These are phyloP conservation scores for Oryzias sinensis DNA, from an alignment of 2,797 vertebrate genomes.

Conservation along the genomic window DNA sequence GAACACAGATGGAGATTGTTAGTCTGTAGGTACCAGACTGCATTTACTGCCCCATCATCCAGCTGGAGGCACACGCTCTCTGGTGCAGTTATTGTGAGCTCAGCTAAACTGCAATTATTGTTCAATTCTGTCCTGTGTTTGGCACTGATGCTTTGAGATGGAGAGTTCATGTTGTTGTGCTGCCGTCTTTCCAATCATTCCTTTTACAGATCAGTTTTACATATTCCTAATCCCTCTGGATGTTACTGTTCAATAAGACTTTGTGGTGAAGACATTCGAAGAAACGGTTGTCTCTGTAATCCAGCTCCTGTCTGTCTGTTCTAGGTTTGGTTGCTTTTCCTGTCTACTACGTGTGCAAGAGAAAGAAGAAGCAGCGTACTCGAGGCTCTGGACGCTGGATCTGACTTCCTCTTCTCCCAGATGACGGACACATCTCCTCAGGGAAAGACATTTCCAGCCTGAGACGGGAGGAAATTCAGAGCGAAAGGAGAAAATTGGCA, in stretches of 20 bases:
- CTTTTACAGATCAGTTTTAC: constrained; percentile 27
- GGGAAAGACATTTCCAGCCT: constrained; percentile 38
- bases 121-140: constrained; percentile 44
- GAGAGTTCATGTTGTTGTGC: constrained; percentile 37
- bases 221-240: constrained; percentile 12
- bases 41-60: constrained; percentile 15
- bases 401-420: constrained; percentile 40
- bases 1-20: constrained; percentile 11
- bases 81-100: constrained; percentile 24
- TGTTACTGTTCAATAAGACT: background rate
- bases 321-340: constrained; percentile 92
- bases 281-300: too few relatives aligned
- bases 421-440: constrained; percentile 45
- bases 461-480: constrained; percentile 9
- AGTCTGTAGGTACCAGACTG: background rate
- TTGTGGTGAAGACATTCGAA: too few relatives aligned
- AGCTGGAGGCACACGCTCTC: constrained; percentile 14
- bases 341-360: constrained; percentile 96
- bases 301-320: too few relatives aligned
- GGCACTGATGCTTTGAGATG: constrained; percentile 28
- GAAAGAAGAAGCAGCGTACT: constrained; percentile 87
- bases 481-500: background rate
- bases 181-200: constrained; percentile 5
- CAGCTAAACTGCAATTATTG: constrained; percentile 53
- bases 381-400: constrained; percentile 77